phyloP scores from a whole-genome alignment of 2,797 vertebrate genomes.

The Atherinosoma microstoma region DNA sequence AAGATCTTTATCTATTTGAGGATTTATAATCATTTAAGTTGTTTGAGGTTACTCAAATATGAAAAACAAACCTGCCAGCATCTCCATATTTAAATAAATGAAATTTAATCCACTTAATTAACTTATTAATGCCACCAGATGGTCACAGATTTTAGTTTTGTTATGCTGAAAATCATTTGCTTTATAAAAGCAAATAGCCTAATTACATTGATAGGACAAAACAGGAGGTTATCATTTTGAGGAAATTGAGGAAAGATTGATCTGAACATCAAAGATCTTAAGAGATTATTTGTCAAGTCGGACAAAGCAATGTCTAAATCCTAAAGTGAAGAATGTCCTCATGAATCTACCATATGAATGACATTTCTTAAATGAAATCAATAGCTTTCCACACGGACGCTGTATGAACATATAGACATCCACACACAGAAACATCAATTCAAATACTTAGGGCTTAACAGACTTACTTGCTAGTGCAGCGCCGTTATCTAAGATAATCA shows the following conservation, averaged over 20 bases:
- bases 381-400: background rate
- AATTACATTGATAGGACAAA: background rate
- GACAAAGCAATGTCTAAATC: background rate
- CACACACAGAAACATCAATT: conserved; percentile 10
- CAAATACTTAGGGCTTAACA: conserved; percentile 29
- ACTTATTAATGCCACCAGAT: too few species aligned
- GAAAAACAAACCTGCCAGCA: too few species aligned
- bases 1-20: too few species aligned
- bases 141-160: too few species aligned
- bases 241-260: background rate
- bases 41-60: too few species aligned
- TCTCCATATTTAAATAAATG: too few species aligned
- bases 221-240: background rate
- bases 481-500: conserved; percentile 59
- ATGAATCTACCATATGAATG: background rate
- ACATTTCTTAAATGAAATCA: background rate
- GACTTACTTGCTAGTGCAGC: conserved; percentile 28
- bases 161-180: background rate
- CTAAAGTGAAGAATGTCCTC: background rate
- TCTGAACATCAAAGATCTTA: background rate
- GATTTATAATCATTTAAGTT: too few species aligned
- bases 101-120: too few species aligned
- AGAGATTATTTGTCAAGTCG: background rate
- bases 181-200: background rate
- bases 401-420: background rate